Base-by-base conservation (phyloP, 2,113 vertebrate species). In the Lagopus leucura region DNA sequence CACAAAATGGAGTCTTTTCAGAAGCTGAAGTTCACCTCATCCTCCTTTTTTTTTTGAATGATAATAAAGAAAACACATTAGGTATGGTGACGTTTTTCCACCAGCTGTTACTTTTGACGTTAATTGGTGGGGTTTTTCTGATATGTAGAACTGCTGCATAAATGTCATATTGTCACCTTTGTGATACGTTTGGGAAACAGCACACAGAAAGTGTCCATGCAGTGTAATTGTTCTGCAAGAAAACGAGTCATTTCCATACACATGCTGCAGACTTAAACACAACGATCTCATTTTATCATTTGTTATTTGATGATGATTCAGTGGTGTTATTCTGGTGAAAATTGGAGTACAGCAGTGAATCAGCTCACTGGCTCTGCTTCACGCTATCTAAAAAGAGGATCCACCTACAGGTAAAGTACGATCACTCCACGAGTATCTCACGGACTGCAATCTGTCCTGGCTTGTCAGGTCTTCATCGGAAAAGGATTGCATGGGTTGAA, bases 231-330 rank as follows among this genome's bases (percentile, higher is more conserved):
- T 34, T 67, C 84, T 89, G 21, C 50, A 79, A 48, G 77, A 74
- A 57, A 30, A 54, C 19, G 10, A 9, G n/a, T 69, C 2, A 43
- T 61, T 89, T 79, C 89, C 75, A 18, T 47, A 70, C 10, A 12
- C 20, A 55, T 0, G 0, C 54, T 47, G 42, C 82, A 88, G 60
- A 82, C 48, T 81, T 83, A 55, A 65, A 72, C 79, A 88, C 85
- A 88, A 69, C 74, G 79, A 57, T 86, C 82, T 69, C 52, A 40
- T 75, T 92, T 91, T 86, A 88, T 47, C 61, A 24, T 69, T 60
- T 90, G 91, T 74, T 95, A 67, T 91, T 91, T 55, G 50, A 75
- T 64, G 84, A 77, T 95, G 94, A 96, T 83, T 97, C 96, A 95
- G 72, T 48, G 89, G 22, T 91, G 79, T 77, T 83, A 71, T 81